Percentiles rank a stretch among this genome's conserved stretches.
These are phyloP conservation scores for Apostichopus japonicus DNA, from an alignment of 35 echinoderm and acorn worm genomes.

Conservation along the genomic window DNA sequence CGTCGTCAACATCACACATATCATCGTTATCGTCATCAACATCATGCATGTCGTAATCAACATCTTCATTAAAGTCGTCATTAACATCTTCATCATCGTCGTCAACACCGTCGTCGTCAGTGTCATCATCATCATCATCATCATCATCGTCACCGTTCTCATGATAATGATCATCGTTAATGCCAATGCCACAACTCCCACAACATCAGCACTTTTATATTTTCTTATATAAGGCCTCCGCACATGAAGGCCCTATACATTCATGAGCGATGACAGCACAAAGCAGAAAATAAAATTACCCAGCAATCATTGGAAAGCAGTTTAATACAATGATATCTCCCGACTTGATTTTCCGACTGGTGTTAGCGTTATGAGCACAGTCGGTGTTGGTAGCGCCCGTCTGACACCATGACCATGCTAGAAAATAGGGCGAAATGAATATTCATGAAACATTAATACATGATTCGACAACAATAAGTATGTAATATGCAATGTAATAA, in stretches of 20 bases:
- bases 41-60: constrained; percentile 3
- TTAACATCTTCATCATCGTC: constrained; percentile 47
- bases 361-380: constrained; percentile 46
- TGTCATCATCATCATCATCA: not conserved
- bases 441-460: not conserved
- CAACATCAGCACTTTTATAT: not conserved
- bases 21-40: constrained; percentile 42
- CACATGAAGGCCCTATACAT: not conserved
- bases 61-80: constrained; percentile 14
- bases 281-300: constrained; percentile 14
- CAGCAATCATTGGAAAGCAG: constrained; percentile 63
- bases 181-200: not conserved
- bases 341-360: constrained; percentile 20
- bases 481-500: no score
- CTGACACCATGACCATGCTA: constrained; percentile 58
- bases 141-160: not conserved
- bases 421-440: not conserved
- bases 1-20: constrained; percentile 43
- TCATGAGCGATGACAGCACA: no score
- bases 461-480: no score
- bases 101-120: constrained; percentile 43
- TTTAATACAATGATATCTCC: constrained; percentile 49
- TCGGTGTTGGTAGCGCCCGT: constrained; percentile 46
- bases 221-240: not conserved
- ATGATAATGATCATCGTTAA: not conserved